Percentiles rank a stretch among this genome's conserved stretches.
phyloP scores from a whole-genome alignment of 2,113 vertebrate genomes.

The Sciurus niger region DNA sequence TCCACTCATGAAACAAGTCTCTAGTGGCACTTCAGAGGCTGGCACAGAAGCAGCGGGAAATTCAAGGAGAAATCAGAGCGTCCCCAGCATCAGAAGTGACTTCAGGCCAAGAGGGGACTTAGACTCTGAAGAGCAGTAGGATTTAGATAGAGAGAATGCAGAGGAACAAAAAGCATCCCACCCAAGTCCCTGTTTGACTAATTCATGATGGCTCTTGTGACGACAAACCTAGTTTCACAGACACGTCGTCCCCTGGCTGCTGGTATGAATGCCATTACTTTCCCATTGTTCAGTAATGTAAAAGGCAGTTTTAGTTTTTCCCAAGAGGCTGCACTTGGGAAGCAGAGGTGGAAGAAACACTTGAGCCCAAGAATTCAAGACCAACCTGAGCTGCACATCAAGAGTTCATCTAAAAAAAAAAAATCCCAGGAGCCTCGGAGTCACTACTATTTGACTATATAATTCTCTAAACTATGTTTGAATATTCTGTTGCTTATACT shows the following conservation, averaged over 20 bases:
- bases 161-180: neutral
- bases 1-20: neutral
- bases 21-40: neutral
- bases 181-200: neutral
- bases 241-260: neutral
- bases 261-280: neutral
- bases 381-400: too few species aligned
- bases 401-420: too few species aligned
- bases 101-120: neutral
- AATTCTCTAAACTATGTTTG: neutral
- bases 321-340: too few species aligned
- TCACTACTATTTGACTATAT: neutral
- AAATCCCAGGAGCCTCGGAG: neutral
- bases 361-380: too few species aligned
- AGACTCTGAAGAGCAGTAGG: neutral
- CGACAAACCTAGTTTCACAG: neutral
- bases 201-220: neutral
- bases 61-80: neutral
- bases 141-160: neutral
- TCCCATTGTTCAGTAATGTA: neutral
- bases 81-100: neutral
- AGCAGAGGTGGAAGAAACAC: too few species aligned
- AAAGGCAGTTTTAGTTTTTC: neutral
- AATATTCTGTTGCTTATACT: neutral
- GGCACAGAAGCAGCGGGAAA: neutral